phyloP scores from a whole-genome alignment of 2,888 invertebrate species.

The Polyommatus icarus region DNA sequence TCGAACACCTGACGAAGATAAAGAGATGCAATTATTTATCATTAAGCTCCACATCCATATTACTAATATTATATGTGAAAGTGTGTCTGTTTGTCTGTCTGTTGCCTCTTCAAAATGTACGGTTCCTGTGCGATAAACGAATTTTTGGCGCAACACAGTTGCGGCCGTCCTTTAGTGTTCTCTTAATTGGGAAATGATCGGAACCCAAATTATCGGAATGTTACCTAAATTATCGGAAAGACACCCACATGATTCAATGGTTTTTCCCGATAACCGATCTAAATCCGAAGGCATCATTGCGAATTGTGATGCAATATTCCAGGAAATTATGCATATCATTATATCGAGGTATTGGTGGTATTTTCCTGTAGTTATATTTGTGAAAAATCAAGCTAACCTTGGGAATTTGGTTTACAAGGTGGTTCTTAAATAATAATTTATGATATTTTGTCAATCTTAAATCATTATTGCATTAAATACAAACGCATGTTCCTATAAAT shows the following conservation, averaged over 20 bases:
- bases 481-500: too few relatives aligned
- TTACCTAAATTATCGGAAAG: neutral
- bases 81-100: too few relatives aligned
- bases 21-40: slow-evolving; percentile 9
- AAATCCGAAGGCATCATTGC: neutral
- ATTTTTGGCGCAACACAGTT: too few relatives aligned
- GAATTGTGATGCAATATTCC: neutral
- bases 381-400: too few relatives aligned
- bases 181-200: neutral
- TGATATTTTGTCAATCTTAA: too few relatives aligned
- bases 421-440: too few relatives aligned
- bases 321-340: neutral
- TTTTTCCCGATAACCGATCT: neutral
- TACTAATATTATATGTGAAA: too few relatives aligned
- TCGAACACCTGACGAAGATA: slow-evolving; percentile 17
- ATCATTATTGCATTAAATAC: too few relatives aligned
- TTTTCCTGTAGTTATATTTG: neutral
- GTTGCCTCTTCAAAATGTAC: too few relatives aligned
- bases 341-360: neutral
- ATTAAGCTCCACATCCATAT: neutral
- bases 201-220: neutral
- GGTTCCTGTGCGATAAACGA: too few relatives aligned
- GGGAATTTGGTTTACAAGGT: too few relatives aligned
- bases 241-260: neutral
- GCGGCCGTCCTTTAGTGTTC: too few relatives aligned